Conservation (phyloP, 1,140 invertebrate species). For the Nautilus pompilius region DNA sequence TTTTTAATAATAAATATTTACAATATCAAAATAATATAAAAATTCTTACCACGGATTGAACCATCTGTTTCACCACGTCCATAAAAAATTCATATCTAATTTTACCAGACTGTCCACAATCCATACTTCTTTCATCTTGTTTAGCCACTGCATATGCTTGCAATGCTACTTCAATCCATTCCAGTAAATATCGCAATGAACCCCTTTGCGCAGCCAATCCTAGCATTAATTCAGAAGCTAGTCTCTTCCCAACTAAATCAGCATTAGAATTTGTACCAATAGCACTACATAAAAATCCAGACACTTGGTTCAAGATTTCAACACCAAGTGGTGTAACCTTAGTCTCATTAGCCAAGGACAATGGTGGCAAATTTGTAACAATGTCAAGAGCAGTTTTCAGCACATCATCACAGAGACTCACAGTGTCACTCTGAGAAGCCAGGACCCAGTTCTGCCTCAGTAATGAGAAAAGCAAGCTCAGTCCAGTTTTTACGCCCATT, state of each 20-base stretch:
- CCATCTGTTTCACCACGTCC: conserved; percentile 42
- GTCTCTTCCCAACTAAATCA: conserved; percentile 56
- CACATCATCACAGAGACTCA: conserved; percentile 62
- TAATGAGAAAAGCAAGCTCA: conserved; percentile 64
- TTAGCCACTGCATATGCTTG: conserved; percentile 25
- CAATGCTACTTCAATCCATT: conserved; percentile 66
- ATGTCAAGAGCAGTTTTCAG: conserved; percentile 62
- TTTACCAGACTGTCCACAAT: conserved; percentile 18
- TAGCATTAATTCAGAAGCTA: conserved; percentile 63
- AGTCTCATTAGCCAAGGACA: conserved; percentile 64
- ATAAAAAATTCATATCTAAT: conserved; percentile 38
- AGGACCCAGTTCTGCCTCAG: conserved; percentile 63
- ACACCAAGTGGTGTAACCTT: conserved; percentile 62
- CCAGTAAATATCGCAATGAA: conserved; percentile 63
- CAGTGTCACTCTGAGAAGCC: conserved; percentile 28
- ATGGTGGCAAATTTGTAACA: conserved; percentile 61
- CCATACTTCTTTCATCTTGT: conserved; percentile 8
- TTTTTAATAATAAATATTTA: no score
- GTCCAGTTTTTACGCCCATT: conserved; percentile 65
- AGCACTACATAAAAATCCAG: conserved; percentile 60
- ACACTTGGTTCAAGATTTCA: conserved; percentile 57
- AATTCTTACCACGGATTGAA: conserved; percentile 42
- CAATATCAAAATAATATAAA: background rate
- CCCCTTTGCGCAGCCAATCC: conserved; percentile 64
- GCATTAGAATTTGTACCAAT: conserved; percentile 59